phyloP scores from a whole-genome alignment of 2,113 vertebrate species.

The Tachycineta bicolor region DNA sequence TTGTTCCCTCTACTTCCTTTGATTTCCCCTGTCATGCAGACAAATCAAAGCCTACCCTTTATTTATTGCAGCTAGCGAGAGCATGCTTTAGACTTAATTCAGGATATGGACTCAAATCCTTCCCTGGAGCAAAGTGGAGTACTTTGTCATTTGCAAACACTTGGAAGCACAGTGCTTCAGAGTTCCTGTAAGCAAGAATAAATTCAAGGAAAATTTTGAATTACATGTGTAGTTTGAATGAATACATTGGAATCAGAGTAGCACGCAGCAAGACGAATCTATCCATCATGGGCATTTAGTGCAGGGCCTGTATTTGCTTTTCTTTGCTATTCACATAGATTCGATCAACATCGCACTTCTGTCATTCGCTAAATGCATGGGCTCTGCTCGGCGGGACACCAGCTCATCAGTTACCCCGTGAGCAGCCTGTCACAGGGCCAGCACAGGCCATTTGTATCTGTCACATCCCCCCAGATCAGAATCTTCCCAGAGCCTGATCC shows the following conservation, averaged over 20 bases:
- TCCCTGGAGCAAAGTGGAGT: background rate
- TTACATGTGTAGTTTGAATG: constrained; percentile 57
- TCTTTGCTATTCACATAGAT: constrained; percentile 66
- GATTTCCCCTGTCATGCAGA: constrained; percentile 26
- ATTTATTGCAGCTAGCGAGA: constrained; percentile 43
- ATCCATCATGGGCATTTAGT: constrained; percentile 72
- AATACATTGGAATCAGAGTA: constrained; percentile 54
- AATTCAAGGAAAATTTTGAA: constrained; percentile 52
- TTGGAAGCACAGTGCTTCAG: constrained; percentile 25
- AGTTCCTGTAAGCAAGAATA: constrained; percentile 58
- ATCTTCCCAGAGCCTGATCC: constrained; percentile 45
- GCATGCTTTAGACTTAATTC: constrained; percentile 42
- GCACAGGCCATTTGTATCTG: constrained; percentile 73
- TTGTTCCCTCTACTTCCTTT: constrained; percentile 14
- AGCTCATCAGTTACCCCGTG: constrained; percentile 74
- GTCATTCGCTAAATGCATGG: constrained; percentile 73
- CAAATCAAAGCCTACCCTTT: constrained; percentile 47
- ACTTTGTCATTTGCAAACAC: constrained; percentile 51
- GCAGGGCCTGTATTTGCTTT: constrained; percentile 68
- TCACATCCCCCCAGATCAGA: constrained; percentile 65
- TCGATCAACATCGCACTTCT: constrained; percentile 64
- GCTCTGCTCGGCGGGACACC: constrained; percentile 59
- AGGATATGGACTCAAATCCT: constrained; percentile 50
- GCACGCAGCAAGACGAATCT: constrained; percentile 48
- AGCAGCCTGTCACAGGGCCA: constrained; percentile 66